Evolutionary conservation across 2,797 vertebrate species (phyloP).

Genomic region (Ctenopoma multispine): DNA sequence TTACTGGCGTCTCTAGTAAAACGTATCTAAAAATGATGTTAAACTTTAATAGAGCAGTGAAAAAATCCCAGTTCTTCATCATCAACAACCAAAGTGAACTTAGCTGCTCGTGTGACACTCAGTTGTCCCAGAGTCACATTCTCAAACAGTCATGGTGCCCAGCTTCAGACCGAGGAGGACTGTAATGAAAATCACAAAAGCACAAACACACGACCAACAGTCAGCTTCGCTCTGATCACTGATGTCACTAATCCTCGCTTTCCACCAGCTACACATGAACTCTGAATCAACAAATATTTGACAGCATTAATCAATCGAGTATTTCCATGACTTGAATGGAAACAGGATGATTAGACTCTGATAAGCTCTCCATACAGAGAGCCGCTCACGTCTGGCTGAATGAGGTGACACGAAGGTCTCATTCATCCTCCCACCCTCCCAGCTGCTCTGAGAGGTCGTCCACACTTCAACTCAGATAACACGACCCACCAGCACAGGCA

Average conservation of each 20-base stretch:
- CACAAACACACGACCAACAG: not conserved
- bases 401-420: not conserved
- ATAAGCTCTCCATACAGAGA: not conserved
- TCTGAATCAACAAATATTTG: not conserved
- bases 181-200: not conserved
- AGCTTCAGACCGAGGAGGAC: not conserved
- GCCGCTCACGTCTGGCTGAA: not conserved
- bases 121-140: no score
- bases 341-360: constrained; percentile 2
- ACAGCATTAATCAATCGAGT: constrained; percentile 3
- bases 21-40: no score
- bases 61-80: no score
- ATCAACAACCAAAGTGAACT: no score
- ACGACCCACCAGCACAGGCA: not conserved
- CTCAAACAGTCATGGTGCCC: no score
- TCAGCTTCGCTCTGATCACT: not conserved
- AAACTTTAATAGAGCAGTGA: no score
- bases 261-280: not conserved
- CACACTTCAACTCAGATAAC: not conserved
- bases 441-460: constrained; percentile 2
- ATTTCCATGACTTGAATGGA: constrained; percentile 6
- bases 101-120: no score
- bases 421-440: not conserved
- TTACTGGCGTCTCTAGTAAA: no score
- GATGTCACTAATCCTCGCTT: constrained; percentile 3